phyloP scores from a whole-genome alignment of 2,113 vertebrate species.

The Choloepus hoffmanni region DNA sequence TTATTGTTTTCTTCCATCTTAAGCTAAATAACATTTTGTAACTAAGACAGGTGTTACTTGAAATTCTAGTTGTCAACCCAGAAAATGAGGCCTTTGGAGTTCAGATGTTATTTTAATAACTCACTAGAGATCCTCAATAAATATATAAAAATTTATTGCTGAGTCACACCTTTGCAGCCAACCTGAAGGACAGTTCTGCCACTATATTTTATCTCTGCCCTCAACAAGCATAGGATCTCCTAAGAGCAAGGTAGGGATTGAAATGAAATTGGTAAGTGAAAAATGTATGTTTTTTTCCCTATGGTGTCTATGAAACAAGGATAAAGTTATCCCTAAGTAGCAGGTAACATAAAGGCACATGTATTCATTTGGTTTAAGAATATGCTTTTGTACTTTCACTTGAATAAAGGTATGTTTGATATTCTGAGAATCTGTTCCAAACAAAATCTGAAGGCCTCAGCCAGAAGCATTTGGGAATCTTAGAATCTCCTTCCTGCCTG shows the following conservation, averaged over 20 bases:
- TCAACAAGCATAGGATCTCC: slow-evolving; percentile 66
- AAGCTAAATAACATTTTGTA: slow-evolving; percentile 65
- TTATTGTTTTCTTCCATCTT: slow-evolving; percentile 61
- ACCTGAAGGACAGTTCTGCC: slow-evolving; percentile 69
- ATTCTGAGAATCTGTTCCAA: slow-evolving; percentile 74
- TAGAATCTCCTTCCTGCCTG: slow-evolving; percentile 37
- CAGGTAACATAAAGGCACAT: slow-evolving; percentile 72
- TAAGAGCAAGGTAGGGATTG: slow-evolving; percentile 58
- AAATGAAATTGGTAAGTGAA: slow-evolving; percentile 70
- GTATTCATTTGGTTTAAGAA: slow-evolving; percentile 77
- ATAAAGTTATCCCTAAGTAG: slow-evolving; percentile 64
- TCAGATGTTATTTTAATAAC: slow-evolving; percentile 54
- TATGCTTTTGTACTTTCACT: slow-evolving; percentile 78
- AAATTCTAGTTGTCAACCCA: slow-evolving; percentile 59
- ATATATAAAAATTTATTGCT: slow-evolving; percentile 59
- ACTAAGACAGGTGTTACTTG: slow-evolving; percentile 70
- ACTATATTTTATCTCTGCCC: slow-evolving; percentile 65
- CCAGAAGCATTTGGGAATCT: slow-evolving; percentile 22
- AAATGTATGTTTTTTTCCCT: slow-evolving; percentile 64
- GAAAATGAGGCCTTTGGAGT: slow-evolving; percentile 68
- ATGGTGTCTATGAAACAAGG: slow-evolving; percentile 61
- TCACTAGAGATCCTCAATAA: slow-evolving; percentile 62
- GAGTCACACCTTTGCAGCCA: slow-evolving; percentile 62
- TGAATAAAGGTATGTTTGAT: slow-evolving; percentile 79
- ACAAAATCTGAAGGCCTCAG: slow-evolving; percentile 46